Conservation (phyloP, 2,888 invertebrate species). For the Therioaphis trifolii region DNA sequence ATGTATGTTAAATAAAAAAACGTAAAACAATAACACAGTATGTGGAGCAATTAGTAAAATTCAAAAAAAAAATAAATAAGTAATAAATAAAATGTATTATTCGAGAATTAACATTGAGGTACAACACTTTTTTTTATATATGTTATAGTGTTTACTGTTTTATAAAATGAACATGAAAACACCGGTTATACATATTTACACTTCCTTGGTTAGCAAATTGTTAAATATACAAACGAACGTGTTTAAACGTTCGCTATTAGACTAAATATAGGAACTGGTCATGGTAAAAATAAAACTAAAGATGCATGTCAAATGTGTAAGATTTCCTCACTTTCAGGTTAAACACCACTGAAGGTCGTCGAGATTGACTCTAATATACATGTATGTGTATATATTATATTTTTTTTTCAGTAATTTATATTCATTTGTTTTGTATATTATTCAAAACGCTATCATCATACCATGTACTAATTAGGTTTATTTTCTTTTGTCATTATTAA, state of each 20-base stretch:
- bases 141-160: conserved; percentile 12
- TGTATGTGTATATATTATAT: background rate
- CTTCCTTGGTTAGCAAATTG: conserved; percentile 11
- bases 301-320: conserved; percentile 10
- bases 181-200: background rate
- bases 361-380: background rate
- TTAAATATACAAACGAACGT: conserved; percentile 37
- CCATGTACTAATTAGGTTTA: background rate
- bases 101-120: too few species aligned
- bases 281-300: conserved; percentile 25
- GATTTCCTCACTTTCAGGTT: conserved; percentile 33
- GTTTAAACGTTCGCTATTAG: background rate
- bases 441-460: background rate
- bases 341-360: conserved; percentile 26
- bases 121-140: too few species aligned
- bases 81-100: too few species aligned
- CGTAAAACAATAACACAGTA: too few species aligned
- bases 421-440: background rate
- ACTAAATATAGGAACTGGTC: conserved; percentile 12
- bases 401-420: background rate
- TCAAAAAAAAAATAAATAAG: too few species aligned
- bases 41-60: too few species aligned
- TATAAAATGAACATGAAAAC: conserved; percentile 15
- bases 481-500: conserved; percentile 7
- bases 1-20: too few species aligned